Base-by-base conservation (phyloP, 2,113 vertebrate species). In the Isichthys henryi region DNA sequence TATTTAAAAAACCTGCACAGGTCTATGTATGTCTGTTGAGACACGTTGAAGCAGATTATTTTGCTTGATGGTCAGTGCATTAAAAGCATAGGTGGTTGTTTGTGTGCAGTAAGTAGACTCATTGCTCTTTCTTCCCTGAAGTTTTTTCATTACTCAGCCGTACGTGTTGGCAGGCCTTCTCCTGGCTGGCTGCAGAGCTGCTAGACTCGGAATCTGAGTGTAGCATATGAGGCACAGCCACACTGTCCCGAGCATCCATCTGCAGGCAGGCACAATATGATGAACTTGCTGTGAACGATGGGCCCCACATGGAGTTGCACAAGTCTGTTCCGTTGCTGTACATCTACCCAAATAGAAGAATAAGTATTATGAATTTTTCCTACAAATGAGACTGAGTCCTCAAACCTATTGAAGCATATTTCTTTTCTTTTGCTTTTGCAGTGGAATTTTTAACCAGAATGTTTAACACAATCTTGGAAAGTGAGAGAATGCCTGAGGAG, bases 231-330 rank as follows among this genome's bases (percentile, higher is more conserved):
- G 92, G 93, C 83, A 94, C 77, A 1, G 90, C 92, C 45, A 91
- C 23, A 0, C 0, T 27, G 88, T 96, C 95, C 83, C 90, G 94
- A 89, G 93, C 86, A 58, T 93, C 93, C 94, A 96, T 92, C 92
- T 94, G 92, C 90, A 96, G 92, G 93, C 95, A 96, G 91, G 92
- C 93, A 91, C 95, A 95, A 86, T 93, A 87, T 31, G 92, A 94
- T 48, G 92, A 0, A 53, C 91, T 94, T 88, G 94, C 93, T 39
- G 92, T 93, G 49, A 96, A 94, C 27, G 95, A 95, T 15, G 87
- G 0, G 0, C 95, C 95, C 95, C 95, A 96, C 92, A 95, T 94
- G 49, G 3, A 95, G 84, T 92, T 89, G 89, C 95, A 96, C 91
- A 96, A 82, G 58, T 96, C 94, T 23, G 92, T 93, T 8, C 94